A percentile compares a stretch with the other conserved stretches of the same genome.
Evolutionary conservation across 2,797 vertebrate genomes (phyloP).

Genomic region (Champsocephalus esox): DNA sequence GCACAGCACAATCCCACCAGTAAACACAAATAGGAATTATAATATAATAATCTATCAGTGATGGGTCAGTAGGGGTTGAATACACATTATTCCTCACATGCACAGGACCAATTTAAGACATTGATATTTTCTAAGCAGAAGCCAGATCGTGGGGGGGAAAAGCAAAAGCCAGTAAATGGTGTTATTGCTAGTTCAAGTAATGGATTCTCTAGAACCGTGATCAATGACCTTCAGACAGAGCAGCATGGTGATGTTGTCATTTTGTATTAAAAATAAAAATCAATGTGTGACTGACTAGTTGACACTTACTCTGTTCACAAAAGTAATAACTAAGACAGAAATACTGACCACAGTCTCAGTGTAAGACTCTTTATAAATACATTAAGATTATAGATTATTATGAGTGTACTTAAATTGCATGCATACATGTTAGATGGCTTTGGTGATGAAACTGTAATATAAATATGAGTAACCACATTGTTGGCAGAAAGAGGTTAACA

Average conservation of each 20-base stretch:
- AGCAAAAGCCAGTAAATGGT: conserved; percentile 16
- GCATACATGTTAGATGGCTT: not conserved
- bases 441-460: conserved; percentile 15
- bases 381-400: conserved; percentile 11
- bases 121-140: conserved; percentile 21
- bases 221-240: conserved; percentile 15
- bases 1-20: conserved; percentile 28
- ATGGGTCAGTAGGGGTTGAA: conserved; percentile 59
- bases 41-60: conserved; percentile 28
- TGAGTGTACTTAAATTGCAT: not conserved
- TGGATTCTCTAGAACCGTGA: not conserved
- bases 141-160: conserved; percentile 20
- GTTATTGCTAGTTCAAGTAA: conserved; percentile 11
- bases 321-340: conserved; percentile 10
- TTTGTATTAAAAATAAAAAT: not conserved
- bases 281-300: conserved; percentile 2
- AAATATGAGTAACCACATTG: conserved; percentile 6
- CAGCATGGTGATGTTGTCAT: conserved; percentile 9
- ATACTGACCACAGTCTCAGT: conserved; percentile 15
- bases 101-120: conserved; percentile 41
- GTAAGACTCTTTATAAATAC: conserved; percentile 11
- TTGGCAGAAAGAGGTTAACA: conserved; percentile 17
- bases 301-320: conserved; percentile 40
- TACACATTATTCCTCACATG: conserved; percentile 68
- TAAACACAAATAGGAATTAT: conserved; percentile 23